Evolutionary conservation across 2,797 vertebrate genomes (phyloP), one percentile per base, ranked within the genome.

Genomic region (Euphonia xanthogaster): DNA sequence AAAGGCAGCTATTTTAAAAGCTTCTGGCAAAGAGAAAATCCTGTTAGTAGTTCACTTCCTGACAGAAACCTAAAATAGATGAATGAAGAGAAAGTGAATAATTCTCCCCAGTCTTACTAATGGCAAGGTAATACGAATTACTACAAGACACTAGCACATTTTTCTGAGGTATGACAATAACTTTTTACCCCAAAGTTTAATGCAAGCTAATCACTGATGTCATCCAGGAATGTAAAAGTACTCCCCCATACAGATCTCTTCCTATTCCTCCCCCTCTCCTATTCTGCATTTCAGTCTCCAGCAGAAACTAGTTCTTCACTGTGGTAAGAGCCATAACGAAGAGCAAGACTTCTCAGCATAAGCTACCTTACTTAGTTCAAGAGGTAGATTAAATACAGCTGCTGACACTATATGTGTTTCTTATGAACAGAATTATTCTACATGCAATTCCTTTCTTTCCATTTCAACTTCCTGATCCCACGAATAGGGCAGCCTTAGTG

Each of bases 1-100:
- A 86, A 83, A 92, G 12, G 12, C 19, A 86, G 74, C 55, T 93
- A 78, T 87, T 95, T 94, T 50, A 47, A 86, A 96, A 91, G 37
- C 27, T 78, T 20, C 50, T 90, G 71, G 25, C 37, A 73, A 84
- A 81, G 44, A 76, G 27, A 78, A 92, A 88, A 68, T 42, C 20
- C 4, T 71, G 33, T 65, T 77, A 63, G 40, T 50, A 76, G 22
- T 30, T 86, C 24, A 71, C 45, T 92, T 95, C 28, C 84, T 90
- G 42, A 17, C 42, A 87, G 28, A 82, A 82, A 40, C 19, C 67
- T 86, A 40, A 65, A 90, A 79, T 31, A 71, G 37, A 80, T 61
- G 24, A 92, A 77, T 57, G 65, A 94, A 31, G 19, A 76, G 44
- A 86, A 88, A 79, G 28, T 45, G 7, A 79, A 1, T 51, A 70